Evolutionary conservation across 2,888 invertebrate species (phyloP), one percentile per base, ranked within the genome.

Genomic region (Callyntrura guangdongensis): DNA sequence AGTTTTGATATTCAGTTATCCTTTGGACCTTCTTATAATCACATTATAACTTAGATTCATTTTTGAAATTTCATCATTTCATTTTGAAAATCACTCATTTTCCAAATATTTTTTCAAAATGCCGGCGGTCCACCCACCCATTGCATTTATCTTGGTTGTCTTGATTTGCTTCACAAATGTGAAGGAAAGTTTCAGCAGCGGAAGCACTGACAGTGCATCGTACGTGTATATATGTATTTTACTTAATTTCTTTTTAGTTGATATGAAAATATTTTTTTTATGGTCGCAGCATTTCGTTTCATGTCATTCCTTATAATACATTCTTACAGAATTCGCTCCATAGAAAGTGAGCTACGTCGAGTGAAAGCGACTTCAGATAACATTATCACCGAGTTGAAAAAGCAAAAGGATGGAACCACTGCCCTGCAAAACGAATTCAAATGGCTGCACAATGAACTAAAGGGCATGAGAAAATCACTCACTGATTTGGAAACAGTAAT

Each of bases 351-450:
- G 47, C 20, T 89, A 6, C 64, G 67, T 6, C 77, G 89, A 0
- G 22, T 89, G 36, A 89, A 85, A 36, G 67, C 14, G 0, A 85
- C 64, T n/a, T 85, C 89, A 0, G 89, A 89, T 1, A 89, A 8
- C 36, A 85, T 89, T 56, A 6, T 67, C 8, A 56, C 2, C 4
- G 89, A 89, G n/a, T 9, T 85, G 1, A 89, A 89, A 36, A 89
- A 85, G 22, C 89, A 89, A 47, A 89, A 89, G 47, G 89, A 89
- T 3, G 14, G 45, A 5, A 79, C 84, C 3, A 22, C 69, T 0
- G 20, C 27, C 9, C 12, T 89, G 8, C 89, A 89, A 56, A 79
- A 79, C 59, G 89, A 89, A n/a, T 84, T 89, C 20, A 89, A 89
- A 56, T 79, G 84, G 79, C 56, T 89, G 20, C 84, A 85, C 27